These are phyloP conservation scores for Hemicordylus capensis DNA, from an alignment of 2,113 vertebrate genomes.

Conservation along the genomic window DNA sequence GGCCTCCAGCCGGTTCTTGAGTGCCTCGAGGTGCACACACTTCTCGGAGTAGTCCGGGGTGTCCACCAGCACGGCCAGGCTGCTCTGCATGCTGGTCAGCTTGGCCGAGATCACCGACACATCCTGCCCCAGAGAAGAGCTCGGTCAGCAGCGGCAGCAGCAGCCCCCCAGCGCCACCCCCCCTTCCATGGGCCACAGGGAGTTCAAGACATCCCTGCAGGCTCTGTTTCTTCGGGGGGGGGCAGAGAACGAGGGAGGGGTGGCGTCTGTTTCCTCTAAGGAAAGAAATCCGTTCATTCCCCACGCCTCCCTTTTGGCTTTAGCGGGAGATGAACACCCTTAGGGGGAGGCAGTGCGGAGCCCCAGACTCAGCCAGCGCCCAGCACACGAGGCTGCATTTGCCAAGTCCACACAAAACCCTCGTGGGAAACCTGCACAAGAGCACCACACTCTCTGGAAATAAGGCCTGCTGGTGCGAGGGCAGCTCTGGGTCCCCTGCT, in stretches of 20 bases:
- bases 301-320: no score
- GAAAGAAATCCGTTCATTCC: background rate
- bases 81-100: conserved; percentile 94
- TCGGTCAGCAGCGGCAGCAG: no score
- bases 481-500: background rate
- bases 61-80: conserved; percentile 94
- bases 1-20: conserved; percentile 96
- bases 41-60: conserved; percentile 97
- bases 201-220: background rate
- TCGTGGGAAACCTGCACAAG: no score
- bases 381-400: background rate
- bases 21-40: conserved; percentile 93
- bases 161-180: no score
- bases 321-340: no score
- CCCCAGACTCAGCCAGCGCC: no score
- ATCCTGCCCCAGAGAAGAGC: conserved; percentile 78
- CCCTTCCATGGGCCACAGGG: background rate
- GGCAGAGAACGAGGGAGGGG: background rate
- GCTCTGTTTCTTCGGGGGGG: background rate
- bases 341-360: no score
- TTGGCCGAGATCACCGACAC: conserved; percentile 90
- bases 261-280: background rate
- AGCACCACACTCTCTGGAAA: background rate
- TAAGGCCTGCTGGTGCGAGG: background rate
- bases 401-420: no score